A percentile compares a stretch with the other conserved stretches of the same genome.
Evolutionary conservation across 2,797 vertebrate species (phyloP).

Genomic region (Tragelaphus eurycerus): DNA sequence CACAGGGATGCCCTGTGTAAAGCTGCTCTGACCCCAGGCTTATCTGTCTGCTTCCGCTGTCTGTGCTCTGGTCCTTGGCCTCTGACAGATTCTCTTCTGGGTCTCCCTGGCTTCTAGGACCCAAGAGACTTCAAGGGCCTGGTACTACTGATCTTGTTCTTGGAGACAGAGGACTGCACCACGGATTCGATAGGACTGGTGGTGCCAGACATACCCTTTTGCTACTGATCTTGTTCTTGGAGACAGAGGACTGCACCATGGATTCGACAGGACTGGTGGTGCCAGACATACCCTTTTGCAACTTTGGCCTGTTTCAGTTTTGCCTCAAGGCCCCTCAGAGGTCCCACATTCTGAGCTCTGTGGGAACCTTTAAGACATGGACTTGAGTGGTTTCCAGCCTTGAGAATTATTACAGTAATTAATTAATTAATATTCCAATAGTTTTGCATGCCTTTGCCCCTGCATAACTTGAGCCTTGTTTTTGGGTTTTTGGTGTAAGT

Average conservation of each 20-base stretch:
- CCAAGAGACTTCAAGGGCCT: neutral
- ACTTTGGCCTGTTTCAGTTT: conserved; percentile 51
- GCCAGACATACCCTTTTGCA: conserved; percentile 52
- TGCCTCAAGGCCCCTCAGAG: conserved; percentile 39
- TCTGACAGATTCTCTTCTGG: neutral
- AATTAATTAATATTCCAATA: conserved; percentile 60
- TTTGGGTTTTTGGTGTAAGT: neutral
- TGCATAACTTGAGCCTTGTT: conserved; percentile 45
- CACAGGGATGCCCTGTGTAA: neutral
- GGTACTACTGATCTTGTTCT: neutral
- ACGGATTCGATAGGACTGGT: too few relatives aligned
- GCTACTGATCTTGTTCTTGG: neutral
- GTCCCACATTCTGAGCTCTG: conserved; percentile 45
- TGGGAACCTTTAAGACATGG: conserved; percentile 57
- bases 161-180: too few relatives aligned
- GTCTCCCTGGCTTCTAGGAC: neutral
- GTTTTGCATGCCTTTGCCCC: neutral
- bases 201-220: too few relatives aligned
- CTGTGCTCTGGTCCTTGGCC: neutral
- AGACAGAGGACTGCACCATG: neutral
- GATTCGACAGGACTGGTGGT: neutral
- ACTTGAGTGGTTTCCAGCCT: conserved; percentile 52
- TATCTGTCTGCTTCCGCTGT: neutral
- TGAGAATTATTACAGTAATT: conserved; percentile 63
- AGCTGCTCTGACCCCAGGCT: neutral